Conservation (phyloP, 2,113 vertebrate species). For the Lethenteron reissneri region DNA sequence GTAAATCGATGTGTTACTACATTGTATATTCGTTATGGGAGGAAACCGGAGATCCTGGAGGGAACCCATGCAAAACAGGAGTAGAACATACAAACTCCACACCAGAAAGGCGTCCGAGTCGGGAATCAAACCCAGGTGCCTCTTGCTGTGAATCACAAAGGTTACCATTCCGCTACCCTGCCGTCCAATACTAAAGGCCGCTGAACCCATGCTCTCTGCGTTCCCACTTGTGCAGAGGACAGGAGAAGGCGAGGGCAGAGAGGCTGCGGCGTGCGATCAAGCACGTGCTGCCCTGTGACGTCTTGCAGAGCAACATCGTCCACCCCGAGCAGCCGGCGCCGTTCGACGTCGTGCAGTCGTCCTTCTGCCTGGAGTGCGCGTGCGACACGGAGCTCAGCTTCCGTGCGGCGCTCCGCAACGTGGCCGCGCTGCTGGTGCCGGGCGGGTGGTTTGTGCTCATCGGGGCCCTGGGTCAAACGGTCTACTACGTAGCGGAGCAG, state of each 20-base stretch:
- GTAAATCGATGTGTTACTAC: too few relatives aligned
- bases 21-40: too few relatives aligned
- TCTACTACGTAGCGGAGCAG: neutral
- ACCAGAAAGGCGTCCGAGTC: too few relatives aligned
- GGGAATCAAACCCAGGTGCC: too few relatives aligned
- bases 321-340: constrained; percentile 2
- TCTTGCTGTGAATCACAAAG: too few relatives aligned
- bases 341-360: neutral
- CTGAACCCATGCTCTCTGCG: too few relatives aligned
- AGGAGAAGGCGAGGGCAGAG: neutral
- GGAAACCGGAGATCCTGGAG: too few relatives aligned
- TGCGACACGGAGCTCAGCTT: neutral
- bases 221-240: too few relatives aligned
- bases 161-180: too few relatives aligned
- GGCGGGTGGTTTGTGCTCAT: neutral
- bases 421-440: neutral
- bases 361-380: constrained; percentile 2
- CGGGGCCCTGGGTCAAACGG: neutral
- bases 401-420: neutral
- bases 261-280: constrained; percentile 4
- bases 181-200: too few relatives aligned
- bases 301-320: neutral
- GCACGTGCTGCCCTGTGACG: constrained; percentile 5
- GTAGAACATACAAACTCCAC: too few relatives aligned
- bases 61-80: too few relatives aligned